These are phyloP conservation scores for Hypselothyrea guttata DNA, from an alignment of 2,888 invertebrate genomes.

Conservation along the genomic window DNA sequence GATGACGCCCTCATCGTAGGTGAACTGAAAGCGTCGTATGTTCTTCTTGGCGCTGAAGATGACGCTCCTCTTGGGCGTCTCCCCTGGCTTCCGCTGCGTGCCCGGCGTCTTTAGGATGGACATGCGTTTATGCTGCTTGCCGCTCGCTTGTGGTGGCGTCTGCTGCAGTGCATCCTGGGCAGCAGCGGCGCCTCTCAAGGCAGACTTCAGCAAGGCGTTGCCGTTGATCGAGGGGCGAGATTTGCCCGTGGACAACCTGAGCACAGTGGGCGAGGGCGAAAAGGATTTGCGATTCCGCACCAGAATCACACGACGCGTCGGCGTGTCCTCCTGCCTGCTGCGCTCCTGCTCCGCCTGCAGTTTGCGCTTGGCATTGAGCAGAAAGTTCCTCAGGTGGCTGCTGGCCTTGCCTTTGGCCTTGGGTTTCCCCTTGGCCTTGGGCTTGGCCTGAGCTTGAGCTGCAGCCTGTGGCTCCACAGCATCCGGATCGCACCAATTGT, in stretches of 20 bases:
- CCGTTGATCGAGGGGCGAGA: conserved; percentile 25
- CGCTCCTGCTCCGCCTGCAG: neutral
- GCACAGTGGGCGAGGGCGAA: conserved; percentile 55
- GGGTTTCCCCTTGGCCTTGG: conserved; percentile 24
- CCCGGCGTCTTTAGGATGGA: conserved; percentile 81
- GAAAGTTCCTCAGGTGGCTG: conserved; percentile 6
- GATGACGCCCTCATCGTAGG: conserved; percentile 59
- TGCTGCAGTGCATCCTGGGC: conserved; percentile 24
- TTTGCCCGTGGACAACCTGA: conserved; percentile 43
- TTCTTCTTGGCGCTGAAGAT: conserved; percentile 76
- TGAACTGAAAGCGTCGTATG: conserved; percentile 73
- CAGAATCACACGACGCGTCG: conserved; percentile 35
- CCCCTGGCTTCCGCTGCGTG: conserved; percentile 56
- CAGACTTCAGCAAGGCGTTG: conserved; percentile 43
- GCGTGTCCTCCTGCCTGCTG: neutral
- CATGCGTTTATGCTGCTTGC: conserved; percentile 44
- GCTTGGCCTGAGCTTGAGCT: too few relatives aligned
- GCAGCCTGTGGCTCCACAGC: conserved; percentile 9
- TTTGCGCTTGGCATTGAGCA: conserved; percentile 8
- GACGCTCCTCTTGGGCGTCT: conserved; percentile 58
- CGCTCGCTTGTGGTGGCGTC: neutral
- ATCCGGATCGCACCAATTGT: conserved; percentile 80
- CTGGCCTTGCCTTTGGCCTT: conserved; percentile 48
- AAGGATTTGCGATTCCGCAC: conserved; percentile 60
- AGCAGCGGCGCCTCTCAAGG: conserved; percentile 47